These are phyloP conservation scores for Ictalurus punctatus DNA, from an alignment of 2,113 vertebrate genomes.

Conservation along the genomic window DNA sequence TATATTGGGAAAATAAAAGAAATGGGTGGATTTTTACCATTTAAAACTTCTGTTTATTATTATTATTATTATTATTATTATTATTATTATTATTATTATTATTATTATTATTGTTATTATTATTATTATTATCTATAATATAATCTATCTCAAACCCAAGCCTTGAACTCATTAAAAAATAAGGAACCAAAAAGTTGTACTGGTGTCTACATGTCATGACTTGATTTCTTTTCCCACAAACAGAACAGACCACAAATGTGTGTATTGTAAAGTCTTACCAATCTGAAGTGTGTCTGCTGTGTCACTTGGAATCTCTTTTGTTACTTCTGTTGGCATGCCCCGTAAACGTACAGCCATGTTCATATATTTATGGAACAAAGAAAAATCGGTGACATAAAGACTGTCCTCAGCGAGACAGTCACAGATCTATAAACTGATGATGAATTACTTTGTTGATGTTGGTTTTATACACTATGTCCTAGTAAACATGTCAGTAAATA, in stretches of 20 bases:
- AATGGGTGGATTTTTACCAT: no score
- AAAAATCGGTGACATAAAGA: not conserved
- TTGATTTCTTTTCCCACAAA: not conserved
- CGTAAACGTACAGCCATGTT: not conserved
- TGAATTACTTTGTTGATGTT: not conserved
- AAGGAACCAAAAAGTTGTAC: not conserved
- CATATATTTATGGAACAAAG: not conserved
- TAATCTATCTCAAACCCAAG: not conserved
- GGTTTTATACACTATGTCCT: not conserved
- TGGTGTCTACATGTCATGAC: not conserved
- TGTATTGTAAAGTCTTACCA: constrained; percentile 11
- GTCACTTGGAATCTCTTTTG: not conserved
- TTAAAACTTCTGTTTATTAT: not conserved
- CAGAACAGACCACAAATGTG: not conserved
- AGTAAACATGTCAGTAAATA: not conserved
- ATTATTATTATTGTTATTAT: not conserved
- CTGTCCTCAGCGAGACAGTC: no score
- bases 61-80: not conserved
- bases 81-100: not conserved
- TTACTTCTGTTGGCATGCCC: not conserved
- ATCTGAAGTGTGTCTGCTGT: not conserved
- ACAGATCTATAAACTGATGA: no score
- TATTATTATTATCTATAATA: not conserved
- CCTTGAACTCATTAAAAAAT: not conserved
- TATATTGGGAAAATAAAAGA: no score